These are phyloP conservation scores for Xiphophorus maculatus DNA, from an alignment of 2,113 vertebrate species.

Conservation along the genomic window DNA sequence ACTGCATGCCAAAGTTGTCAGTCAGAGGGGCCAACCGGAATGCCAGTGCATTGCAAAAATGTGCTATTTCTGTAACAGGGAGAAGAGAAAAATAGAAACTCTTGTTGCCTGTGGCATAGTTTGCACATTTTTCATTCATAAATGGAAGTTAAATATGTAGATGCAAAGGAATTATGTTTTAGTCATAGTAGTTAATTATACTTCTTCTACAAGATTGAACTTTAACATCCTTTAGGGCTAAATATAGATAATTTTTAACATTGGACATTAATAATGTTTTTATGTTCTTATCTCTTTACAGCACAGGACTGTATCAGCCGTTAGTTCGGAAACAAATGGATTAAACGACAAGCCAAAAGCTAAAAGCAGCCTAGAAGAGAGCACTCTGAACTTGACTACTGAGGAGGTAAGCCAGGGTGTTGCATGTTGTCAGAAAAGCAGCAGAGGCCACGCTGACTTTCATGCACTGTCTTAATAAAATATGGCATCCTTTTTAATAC, in stretches of 20 bases:
- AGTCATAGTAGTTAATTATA: not conserved
- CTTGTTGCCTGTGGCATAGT: constrained; percentile 25
- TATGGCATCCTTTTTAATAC: not conserved
- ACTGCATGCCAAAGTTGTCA: constrained; percentile 70
- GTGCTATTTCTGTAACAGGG: constrained; percentile 49
- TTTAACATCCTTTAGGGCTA: not conserved
- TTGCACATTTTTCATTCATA: constrained; percentile 32
- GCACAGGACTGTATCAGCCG: constrained; percentile 82
- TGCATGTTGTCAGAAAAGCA: not conserved
- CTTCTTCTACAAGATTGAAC: not conserved
- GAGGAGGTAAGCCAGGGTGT: constrained; percentile 85
- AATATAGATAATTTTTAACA: not conserved
- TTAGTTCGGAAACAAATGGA: constrained; percentile 79
- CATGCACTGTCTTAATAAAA: not conserved
- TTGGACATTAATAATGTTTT: not conserved
- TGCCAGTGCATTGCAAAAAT: constrained; percentile 58
- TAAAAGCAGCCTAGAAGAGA: constrained; percentile 78
- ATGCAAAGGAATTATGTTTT: constrained; percentile 15
- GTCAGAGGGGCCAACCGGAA: constrained; percentile 60
- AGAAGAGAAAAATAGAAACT: constrained; percentile 17
- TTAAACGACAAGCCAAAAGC: constrained; percentile 79
- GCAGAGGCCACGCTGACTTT: not conserved
- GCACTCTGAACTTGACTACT: constrained; percentile 85
- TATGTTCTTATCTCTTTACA: constrained; percentile 61
- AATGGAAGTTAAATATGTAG: constrained; percentile 17